Conservation (phyloP, 2,888 invertebrate species). For the Sinhomidia bicolor region DNA sequence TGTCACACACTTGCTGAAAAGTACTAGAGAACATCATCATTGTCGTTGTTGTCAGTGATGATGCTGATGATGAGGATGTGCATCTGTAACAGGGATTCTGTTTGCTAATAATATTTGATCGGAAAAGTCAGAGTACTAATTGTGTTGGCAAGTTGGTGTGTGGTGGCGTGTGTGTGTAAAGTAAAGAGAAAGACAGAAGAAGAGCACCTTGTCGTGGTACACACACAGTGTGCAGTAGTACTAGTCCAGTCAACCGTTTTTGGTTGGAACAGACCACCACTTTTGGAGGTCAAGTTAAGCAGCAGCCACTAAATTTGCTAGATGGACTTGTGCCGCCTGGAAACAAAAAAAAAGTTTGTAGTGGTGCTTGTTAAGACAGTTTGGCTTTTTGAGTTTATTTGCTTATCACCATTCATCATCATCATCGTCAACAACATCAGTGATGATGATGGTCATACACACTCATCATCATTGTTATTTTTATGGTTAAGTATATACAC, state of each 20-base stretch:
- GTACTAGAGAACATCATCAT: background rate
- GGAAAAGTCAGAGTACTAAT: background rate
- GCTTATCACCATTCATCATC: slow-evolving; percentile 18
- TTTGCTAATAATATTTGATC: background rate
- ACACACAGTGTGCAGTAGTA: background rate
- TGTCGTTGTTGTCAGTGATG: background rate
- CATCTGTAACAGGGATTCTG: background rate
- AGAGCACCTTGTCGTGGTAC: background rate
- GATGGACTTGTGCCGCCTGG: background rate
- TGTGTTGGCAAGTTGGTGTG: background rate
- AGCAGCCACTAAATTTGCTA: background rate
- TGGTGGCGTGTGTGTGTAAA: background rate
- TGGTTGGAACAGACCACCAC: background rate
- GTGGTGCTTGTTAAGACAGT: slow-evolving; percentile 24
- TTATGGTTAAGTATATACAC: background rate
- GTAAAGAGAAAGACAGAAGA: background rate
- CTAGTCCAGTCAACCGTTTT: background rate
- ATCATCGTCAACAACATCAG: too few species aligned
- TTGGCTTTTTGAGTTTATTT: background rate
- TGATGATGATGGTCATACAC: background rate
- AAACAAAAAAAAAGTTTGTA: background rate
- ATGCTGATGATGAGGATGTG: background rate
- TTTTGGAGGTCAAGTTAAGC: slow-evolving; percentile 49
- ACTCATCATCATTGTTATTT: background rate
- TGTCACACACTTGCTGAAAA: background rate